A percentile compares a stretch with the other conserved stretches of the same genome.
Evolutionary conservation across 2,888 invertebrate genomes (phyloP).

Genomic region (Saturnia japonica): DNA sequence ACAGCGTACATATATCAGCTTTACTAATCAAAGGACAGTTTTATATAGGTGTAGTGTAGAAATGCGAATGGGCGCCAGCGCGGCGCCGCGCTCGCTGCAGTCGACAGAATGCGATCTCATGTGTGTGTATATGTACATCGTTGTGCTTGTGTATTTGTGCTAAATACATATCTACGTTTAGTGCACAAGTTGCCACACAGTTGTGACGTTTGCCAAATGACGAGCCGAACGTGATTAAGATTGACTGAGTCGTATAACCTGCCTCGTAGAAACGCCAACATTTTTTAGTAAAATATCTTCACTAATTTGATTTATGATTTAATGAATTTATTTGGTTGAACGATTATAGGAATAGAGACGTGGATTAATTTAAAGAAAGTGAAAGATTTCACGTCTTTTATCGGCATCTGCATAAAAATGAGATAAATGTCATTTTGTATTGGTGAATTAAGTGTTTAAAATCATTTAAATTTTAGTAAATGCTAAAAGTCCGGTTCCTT

Average conservation of each 20-base stretch:
- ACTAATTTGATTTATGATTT: neutral
- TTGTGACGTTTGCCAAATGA: conserved; percentile 15
- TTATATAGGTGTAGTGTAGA: conserved; percentile 42
- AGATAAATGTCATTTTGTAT: too few relatives aligned
- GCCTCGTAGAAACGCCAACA: neutral
- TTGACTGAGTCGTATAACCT: neutral
- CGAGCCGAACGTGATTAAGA: neutral
- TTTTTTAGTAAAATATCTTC: neutral
- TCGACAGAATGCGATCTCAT: conserved; percentile 39
- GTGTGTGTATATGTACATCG: conserved; percentile 29
- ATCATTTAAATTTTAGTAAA: too few relatives aligned
- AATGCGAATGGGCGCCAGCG: conserved; percentile 60
- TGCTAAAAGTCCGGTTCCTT: too few relatives aligned
- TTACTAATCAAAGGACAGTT: conserved; percentile 23
- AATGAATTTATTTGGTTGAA: neutral
- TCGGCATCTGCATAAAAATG: neutral
- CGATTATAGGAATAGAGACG: neutral
- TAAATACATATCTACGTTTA: conserved; percentile 33
- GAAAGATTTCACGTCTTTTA: neutral
- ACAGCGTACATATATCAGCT: neutral
- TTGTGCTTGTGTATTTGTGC: conserved; percentile 32
- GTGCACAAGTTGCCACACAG: conserved; percentile 29
- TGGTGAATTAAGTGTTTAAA: too few relatives aligned
- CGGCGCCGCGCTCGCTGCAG: conserved; percentile 52
- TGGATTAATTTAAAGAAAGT: neutral